phyloP scores from a whole-genome alignment of 2,888 invertebrate species.

The Dolichomitus sp. region DNA sequence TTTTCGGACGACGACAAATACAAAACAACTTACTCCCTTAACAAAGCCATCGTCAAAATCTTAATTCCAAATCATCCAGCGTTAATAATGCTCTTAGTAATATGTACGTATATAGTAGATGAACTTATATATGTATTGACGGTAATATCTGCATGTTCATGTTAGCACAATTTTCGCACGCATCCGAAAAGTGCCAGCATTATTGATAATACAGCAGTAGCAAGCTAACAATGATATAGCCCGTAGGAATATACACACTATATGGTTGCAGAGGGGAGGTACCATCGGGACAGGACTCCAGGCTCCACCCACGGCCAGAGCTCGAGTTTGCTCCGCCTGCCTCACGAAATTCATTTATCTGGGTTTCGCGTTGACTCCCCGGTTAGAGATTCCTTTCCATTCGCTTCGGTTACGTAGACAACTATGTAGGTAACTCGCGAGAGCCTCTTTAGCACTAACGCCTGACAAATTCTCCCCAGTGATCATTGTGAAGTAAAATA shows the following conservation, averaged over 20 bases:
- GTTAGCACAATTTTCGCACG: background rate
- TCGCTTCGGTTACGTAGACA: slow-evolving; percentile 22
- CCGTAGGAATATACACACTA: background rate
- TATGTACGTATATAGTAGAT: background rate
- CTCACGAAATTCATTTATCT: slow-evolving; percentile 75
- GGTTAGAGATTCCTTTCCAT: slow-evolving; percentile 19
- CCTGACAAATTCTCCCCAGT: background rate
- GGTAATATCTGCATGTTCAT: too few relatives aligned
- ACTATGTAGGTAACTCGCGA: background rate
- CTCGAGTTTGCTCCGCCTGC: slow-evolving; percentile 79
- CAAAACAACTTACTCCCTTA: background rate
- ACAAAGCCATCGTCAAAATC: background rate
- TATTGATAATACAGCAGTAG: background rate
- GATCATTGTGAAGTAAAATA: background rate
- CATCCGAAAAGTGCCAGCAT: background rate
- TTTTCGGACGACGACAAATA: background rate
- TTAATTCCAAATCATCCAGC: background rate
- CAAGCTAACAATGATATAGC: background rate
- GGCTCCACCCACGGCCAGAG: slow-evolving; percentile 80
- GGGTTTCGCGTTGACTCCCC: slow-evolving; percentile 63
- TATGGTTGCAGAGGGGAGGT: slow-evolving; percentile 35
- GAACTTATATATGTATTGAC: too few relatives aligned
- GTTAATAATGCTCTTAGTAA: background rate
- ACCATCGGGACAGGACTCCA: slow-evolving; percentile 50
- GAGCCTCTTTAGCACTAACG: background rate